Conservation (phyloP, 2,888 invertebrate species). For the Molanna angustata region DNA sequence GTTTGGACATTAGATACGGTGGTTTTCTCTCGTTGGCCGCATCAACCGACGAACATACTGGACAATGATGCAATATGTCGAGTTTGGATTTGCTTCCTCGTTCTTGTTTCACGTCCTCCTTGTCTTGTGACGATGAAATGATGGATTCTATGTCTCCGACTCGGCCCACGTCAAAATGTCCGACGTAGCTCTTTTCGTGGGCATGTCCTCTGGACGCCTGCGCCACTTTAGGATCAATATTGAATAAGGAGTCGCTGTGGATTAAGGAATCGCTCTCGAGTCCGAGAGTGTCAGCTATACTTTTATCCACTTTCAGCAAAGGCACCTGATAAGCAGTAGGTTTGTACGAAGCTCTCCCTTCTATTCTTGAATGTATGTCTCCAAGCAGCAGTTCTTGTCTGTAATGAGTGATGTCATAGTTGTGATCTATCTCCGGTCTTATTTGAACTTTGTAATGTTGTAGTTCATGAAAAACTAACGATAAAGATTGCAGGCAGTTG, state of each 20-base stretch:
- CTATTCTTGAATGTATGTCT: conserved; percentile 48
- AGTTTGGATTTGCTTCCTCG: conserved; percentile 9
- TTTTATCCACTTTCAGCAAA: conserved; percentile 40
- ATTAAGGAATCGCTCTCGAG: conserved; percentile 26
- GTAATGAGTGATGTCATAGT: conserved; percentile 39
- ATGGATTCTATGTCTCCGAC: conserved; percentile 28
- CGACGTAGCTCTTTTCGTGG: conserved; percentile 26
- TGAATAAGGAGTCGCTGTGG: conserved; percentile 27
- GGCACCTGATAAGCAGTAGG: conserved; percentile 57
- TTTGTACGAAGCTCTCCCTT: conserved; percentile 44
- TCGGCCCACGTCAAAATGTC: conserved; percentile 30
- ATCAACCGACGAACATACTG: conserved; percentile 37
- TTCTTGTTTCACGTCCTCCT: conserved; percentile 16
- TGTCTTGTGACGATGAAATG: conserved; percentile 18
- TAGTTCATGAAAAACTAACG: conserved; percentile 55
- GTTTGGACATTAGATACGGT: conserved; percentile 47
- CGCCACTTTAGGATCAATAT: conserved; percentile 22
- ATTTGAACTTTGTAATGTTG: conserved; percentile 52
- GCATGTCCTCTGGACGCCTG: conserved; percentile 17
- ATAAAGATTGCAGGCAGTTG: conserved; percentile 49
- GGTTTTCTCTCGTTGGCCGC: conserved; percentile 46
- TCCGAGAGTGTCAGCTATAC: conserved; percentile 23
- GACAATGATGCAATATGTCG: conserved; percentile 34
- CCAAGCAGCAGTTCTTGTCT: conserved; percentile 52
- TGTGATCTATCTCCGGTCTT: conserved; percentile 37